Evolutionary conservation across 92 coral and sea anemone species (phyloP).

Genomic region (Actinostola sp.): DNA sequence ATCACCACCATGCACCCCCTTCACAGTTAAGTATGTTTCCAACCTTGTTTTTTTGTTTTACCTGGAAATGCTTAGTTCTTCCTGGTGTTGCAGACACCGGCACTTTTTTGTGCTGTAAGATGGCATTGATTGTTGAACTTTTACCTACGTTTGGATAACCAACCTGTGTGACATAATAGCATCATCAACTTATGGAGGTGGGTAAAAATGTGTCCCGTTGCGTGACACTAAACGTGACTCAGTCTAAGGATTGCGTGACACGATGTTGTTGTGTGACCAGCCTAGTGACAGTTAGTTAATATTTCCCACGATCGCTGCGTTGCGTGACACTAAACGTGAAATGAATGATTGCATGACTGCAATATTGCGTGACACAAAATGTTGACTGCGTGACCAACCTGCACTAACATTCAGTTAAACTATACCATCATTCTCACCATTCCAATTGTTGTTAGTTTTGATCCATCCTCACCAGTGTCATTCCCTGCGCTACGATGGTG

Average conservation of each 20-base stretch:
- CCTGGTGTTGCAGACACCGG: conserved; percentile 97
- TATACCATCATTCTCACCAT: conserved; percentile 46
- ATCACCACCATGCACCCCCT: too few relatives aligned
- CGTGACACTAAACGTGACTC: not conserved
- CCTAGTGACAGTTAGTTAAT: not conserved
- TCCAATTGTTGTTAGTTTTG: conserved; percentile 60
- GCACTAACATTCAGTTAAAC: not conserved
- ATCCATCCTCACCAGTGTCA: conserved; percentile 8
- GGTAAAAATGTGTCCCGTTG: not conserved
- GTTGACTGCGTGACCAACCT: too few relatives aligned
- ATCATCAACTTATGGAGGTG: not conserved
- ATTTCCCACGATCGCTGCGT: too few relatives aligned
- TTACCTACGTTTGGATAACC: conserved; percentile 99
- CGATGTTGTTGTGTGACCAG: too few relatives aligned
- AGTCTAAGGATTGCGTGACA: not conserved
- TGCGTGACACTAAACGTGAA: not conserved
- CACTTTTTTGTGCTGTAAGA: conserved; percentile 89
- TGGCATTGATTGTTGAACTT: conserved; percentile 94
- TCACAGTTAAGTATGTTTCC: not conserved
- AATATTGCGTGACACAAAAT: too few relatives aligned
- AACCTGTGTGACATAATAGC: conserved; percentile 54
- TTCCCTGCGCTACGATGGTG: conserved; percentile 30
- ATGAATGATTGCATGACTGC: not conserved
- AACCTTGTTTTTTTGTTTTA: too few relatives aligned
- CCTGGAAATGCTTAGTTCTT: conserved; percentile 98